phyloP scores from a whole-genome alignment of 53 echinoderm and acorn worm species.

The Echinometra lucunter region DNA sequence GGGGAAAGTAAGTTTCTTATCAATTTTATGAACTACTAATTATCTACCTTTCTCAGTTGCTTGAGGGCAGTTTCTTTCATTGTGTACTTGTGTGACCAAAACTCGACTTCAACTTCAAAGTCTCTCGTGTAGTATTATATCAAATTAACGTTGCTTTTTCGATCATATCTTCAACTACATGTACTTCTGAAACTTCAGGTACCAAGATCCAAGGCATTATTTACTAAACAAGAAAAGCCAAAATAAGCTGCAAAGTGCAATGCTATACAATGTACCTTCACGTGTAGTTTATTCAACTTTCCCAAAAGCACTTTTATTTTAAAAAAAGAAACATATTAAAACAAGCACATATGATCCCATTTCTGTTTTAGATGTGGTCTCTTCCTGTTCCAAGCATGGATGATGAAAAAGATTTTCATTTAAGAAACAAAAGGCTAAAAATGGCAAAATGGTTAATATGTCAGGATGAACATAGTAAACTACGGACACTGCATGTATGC shows the following conservation, averaged over 20 bases:
- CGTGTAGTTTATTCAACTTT: neutral
- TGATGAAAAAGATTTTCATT: neutral
- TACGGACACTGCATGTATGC: neutral
- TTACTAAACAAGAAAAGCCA: neutral
- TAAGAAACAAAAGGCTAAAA: neutral
- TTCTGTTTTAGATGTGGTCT: neutral
- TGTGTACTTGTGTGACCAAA: no score
- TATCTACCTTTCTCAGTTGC: no score
- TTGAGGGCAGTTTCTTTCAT: no score
- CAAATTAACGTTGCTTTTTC: no score
- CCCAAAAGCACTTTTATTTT: neutral
- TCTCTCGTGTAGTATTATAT: no score
- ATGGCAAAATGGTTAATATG: neutral
- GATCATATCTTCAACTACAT: no score
- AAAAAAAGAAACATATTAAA: neutral
- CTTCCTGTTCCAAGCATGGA: neutral
- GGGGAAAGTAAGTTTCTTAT: no score
- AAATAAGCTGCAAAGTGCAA: neutral
- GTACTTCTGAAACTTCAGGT: no score
- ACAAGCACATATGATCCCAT: slow-evolving; percentile 7
- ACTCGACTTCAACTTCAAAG: no score
- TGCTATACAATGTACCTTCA: neutral
- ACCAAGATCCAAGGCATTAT: no score
- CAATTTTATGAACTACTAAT: no score
- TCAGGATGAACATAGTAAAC: neutral